Evolutionary conservation across 2,888 invertebrate species (phyloP).

Genomic region (Agrochola lychnidis): DNA sequence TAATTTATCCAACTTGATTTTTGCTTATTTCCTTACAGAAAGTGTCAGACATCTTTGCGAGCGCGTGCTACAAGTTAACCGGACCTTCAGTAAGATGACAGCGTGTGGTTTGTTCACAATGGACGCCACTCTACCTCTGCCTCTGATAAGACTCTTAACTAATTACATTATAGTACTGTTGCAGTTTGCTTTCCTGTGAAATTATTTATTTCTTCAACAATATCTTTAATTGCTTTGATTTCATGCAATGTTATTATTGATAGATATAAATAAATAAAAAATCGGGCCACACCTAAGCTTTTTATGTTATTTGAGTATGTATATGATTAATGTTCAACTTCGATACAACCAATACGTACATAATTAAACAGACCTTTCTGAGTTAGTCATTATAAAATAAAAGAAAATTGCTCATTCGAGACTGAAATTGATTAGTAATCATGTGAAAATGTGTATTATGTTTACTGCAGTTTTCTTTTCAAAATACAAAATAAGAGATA

Average conservation of each 20-base stretch:
- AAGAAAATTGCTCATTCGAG: background rate
- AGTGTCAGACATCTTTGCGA: background rate
- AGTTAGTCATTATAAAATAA: background rate
- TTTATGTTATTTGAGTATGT: background rate
- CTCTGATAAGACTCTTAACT: background rate
- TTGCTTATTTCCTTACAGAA: background rate
- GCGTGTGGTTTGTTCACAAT: conserved; percentile 24
- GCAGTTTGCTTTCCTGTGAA: conserved; percentile 16
- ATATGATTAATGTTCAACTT: background rate
- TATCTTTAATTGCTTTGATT: too few species aligned
- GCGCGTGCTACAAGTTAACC: conserved; percentile 29
- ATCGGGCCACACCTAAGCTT: background rate
- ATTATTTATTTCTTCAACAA: background rate
- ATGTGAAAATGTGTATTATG: background rate
- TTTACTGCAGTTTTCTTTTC: too few species aligned
- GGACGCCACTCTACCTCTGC: conserved; percentile 23
- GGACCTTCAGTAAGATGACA: conserved; percentile 31
- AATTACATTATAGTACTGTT: conserved; percentile 2
- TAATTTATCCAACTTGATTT: background rate
- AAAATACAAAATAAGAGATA: too few species aligned
- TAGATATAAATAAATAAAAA: background rate
- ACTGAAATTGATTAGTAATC: background rate
- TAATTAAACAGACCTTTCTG: too few species aligned
- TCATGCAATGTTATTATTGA: background rate
- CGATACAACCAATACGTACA: too few species aligned